phyloP scores from a whole-genome alignment of 2,797 vertebrate genomes.

The Percopsis omiscomaycus region DNA sequence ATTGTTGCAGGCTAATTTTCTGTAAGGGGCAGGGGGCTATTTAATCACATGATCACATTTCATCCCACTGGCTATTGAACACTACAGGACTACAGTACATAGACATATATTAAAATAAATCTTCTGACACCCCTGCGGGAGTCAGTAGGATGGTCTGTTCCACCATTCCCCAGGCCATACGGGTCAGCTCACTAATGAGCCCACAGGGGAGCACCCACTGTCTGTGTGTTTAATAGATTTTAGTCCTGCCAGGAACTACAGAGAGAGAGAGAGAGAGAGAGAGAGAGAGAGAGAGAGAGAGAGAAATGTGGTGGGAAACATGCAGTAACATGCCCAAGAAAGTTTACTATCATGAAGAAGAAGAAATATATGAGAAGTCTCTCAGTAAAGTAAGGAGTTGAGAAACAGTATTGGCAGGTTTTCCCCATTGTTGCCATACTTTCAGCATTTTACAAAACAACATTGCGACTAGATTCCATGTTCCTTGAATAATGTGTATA shows the following conservation, averaged over 20 bases:
- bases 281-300: constrained; percentile 6
- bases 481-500: too few relatives aligned
- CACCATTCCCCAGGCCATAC: constrained; percentile 59
- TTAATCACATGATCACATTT: constrained; percentile 24
- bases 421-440: constrained; percentile 40
- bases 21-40: not conserved
- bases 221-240: constrained; percentile 72
- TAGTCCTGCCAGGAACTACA: constrained; percentile 70
- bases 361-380: constrained; percentile 43
- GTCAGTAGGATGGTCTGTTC: constrained; percentile 67
- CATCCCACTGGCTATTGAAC: constrained; percentile 54
- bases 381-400: constrained; percentile 33
- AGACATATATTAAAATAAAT: constrained; percentile 57
- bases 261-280: constrained; percentile 32
- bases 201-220: constrained; percentile 72
- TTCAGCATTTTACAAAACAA: too few relatives aligned
- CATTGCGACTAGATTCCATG: too few relatives aligned
- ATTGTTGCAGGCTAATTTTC: constrained; percentile 32
- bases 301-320: constrained; percentile 57
- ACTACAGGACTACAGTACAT: constrained; percentile 42
- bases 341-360: constrained; percentile 60
- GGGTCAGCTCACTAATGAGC: constrained; percentile 75
- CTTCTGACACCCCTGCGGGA: constrained; percentile 69
- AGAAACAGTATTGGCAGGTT: constrained; percentile 2
- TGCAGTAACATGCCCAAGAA: constrained; percentile 55